Conservation (phyloP, 2,797 vertebrate species). For the Decapterus maruadsi region DNA sequence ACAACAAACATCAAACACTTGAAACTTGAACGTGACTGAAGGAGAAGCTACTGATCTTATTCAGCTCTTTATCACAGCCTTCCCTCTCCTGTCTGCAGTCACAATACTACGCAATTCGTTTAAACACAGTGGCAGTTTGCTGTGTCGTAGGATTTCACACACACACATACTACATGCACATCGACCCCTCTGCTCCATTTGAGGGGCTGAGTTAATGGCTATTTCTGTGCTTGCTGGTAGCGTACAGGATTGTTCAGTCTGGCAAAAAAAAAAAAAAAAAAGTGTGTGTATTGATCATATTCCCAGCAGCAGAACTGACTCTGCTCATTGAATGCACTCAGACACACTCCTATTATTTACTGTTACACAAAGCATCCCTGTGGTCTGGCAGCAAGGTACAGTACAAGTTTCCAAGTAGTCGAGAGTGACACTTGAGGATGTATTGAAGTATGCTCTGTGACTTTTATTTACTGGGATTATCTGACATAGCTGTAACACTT, state of each 20-base stretch:
- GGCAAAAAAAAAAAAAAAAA: conserved; percentile 42
- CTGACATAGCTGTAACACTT: neutral
- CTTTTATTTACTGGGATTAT: neutral
- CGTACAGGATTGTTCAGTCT: conserved; percentile 62
- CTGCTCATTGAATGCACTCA: conserved; percentile 47
- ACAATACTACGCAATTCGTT: conserved; percentile 33
- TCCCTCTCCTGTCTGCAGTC: conserved; percentile 20
- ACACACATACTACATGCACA: conserved; percentile 42
- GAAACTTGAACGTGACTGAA: conserved; percentile 1
- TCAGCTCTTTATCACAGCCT: conserved; percentile 35
- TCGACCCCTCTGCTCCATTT: conserved; percentile 72
- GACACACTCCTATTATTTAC: conserved; percentile 61
- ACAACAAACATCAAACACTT: conserved; percentile 24
- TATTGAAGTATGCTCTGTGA: conserved; percentile 5
- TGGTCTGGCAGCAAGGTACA: conserved; percentile 15
- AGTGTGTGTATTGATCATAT: conserved; percentile 72
- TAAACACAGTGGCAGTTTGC: conserved; percentile 33
- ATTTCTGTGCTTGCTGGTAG: conserved; percentile 68
- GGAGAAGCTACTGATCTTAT: conserved; percentile 6
- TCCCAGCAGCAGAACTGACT: conserved; percentile 67
- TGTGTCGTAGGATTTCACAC: conserved; percentile 17
- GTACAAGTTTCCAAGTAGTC: conserved; percentile 26
- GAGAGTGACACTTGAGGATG: neutral
- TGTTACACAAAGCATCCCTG: conserved; percentile 48
- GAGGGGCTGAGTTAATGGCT: conserved; percentile 70